Evolutionary conservation across 1,140 invertebrate genomes (phyloP).

Genomic region (Rhopalosiphum padi): DNA sequence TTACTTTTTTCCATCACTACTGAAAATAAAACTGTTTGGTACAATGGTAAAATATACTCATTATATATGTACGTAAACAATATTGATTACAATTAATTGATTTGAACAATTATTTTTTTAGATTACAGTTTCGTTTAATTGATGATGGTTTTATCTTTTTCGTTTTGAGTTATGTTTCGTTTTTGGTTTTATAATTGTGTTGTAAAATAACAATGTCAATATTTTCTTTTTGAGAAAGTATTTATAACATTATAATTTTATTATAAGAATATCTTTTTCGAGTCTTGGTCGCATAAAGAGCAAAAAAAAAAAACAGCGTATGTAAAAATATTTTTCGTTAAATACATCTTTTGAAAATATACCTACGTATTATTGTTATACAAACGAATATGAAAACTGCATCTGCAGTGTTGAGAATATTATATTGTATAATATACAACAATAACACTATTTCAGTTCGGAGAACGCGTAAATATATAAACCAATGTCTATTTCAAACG

Average conservation of each 20-base stretch:
- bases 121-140: neutral
- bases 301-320: neutral
- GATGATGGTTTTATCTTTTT: neutral
- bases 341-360: neutral
- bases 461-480: neutral
- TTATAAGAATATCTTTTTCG: neutral
- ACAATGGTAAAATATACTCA: too few species aligned
- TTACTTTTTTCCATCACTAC: too few species aligned
- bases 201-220: neutral
- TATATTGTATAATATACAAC: neutral
- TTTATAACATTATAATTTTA: neutral
- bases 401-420: neutral
- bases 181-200: neutral
- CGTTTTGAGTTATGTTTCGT: neutral
- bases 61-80: too few species aligned
- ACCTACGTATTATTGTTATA: neutral
- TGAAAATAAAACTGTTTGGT: too few species aligned
- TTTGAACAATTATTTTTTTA: too few species aligned
- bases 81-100: too few species aligned
- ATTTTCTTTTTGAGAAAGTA: neutral
- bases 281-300: neutral
- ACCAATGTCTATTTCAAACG: neutral
- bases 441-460: neutral
- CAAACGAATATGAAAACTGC: neutral
- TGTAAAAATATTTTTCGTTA: neutral